Evolutionary conservation across 2,888 invertebrate species (phyloP).

Genomic region (Phalera bucephala): DNA sequence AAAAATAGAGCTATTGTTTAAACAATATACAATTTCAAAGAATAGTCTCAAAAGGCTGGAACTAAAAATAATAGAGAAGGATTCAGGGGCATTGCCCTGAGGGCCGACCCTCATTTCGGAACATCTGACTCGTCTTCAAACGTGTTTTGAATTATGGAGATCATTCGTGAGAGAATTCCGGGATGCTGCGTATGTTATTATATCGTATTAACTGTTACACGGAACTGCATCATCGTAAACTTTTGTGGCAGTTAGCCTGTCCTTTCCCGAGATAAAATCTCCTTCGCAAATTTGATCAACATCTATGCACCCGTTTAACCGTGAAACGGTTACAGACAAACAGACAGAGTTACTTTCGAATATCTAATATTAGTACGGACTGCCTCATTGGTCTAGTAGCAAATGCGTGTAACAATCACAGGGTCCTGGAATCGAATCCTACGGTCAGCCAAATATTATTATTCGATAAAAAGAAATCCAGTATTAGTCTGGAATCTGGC

Average conservation of each 20-base stretch:
- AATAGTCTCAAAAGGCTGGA: conserved; percentile 24
- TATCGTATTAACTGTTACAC: background rate
- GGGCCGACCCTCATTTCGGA: conserved; percentile 30
- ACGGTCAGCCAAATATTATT: too few relatives aligned
- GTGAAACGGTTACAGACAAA: too few relatives aligned
- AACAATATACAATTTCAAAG: conserved; percentile 2
- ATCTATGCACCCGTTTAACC: too few relatives aligned
- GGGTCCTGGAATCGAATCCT: too few relatives aligned
- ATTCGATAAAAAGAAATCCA: too few relatives aligned
- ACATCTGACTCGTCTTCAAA: conserved; percentile 40
- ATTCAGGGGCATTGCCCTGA: conserved; percentile 41
- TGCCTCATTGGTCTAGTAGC: too few relatives aligned
- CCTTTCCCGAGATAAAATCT: too few relatives aligned
- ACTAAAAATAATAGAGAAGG: conserved; percentile 40
- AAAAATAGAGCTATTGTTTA: background rate
- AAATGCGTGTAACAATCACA: too few relatives aligned
- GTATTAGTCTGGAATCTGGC: too few relatives aligned
- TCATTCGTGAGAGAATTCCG: conserved; percentile 39
- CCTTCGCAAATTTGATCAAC: too few relatives aligned
- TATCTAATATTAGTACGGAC: too few relatives aligned
- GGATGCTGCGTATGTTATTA: conserved; percentile 16
- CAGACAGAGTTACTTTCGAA: too few relatives aligned
- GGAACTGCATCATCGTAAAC: background rate
- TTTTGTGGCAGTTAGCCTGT: background rate
- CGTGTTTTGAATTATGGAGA: conserved; percentile 40